Evolutionary conservation across 2,797 vertebrate species (phyloP).

Genomic region (Australoheros facetus): DNA sequence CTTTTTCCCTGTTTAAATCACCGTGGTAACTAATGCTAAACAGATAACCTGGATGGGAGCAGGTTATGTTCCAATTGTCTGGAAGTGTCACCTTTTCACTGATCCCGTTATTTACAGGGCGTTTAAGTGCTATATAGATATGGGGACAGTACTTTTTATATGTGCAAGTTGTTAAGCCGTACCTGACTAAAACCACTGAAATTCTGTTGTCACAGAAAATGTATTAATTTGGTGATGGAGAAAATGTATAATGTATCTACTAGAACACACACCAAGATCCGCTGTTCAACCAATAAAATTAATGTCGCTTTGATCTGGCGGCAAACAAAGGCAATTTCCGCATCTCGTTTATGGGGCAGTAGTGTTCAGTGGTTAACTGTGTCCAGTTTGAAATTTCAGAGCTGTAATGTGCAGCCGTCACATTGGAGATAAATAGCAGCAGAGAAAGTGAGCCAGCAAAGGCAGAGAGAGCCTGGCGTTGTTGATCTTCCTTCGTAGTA

Average conservation of each 20-base stretch:
- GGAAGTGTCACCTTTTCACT: neutral
- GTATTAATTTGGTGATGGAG: neutral
- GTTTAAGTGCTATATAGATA: neutral
- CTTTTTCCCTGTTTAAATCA: neutral
- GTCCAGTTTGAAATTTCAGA: neutral
- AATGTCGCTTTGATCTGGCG: too few species aligned
- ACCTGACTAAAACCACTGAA: neutral
- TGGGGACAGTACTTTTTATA: neutral
- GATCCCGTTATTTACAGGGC: neutral
- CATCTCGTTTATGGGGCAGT: too few species aligned
- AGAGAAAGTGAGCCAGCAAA: neutral
- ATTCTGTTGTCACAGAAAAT: neutral
- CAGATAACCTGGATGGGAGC: neutral
- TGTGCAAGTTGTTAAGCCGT: neutral
- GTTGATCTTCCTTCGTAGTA: neutral
- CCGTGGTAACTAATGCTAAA: neutral
- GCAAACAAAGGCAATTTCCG: too few species aligned
- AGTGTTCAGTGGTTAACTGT: too few species aligned
- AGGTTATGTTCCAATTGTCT: neutral
- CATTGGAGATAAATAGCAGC: neutral
- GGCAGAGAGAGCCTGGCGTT: neutral
- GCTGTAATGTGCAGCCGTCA: neutral
- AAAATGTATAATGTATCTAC: rapidly evolving
- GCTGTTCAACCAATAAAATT: neutral
- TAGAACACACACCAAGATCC: neutral